These are phyloP conservation scores for Hybos culiciformis DNA, from an alignment of 2,888 invertebrate genomes.

Conservation along the genomic window DNA sequence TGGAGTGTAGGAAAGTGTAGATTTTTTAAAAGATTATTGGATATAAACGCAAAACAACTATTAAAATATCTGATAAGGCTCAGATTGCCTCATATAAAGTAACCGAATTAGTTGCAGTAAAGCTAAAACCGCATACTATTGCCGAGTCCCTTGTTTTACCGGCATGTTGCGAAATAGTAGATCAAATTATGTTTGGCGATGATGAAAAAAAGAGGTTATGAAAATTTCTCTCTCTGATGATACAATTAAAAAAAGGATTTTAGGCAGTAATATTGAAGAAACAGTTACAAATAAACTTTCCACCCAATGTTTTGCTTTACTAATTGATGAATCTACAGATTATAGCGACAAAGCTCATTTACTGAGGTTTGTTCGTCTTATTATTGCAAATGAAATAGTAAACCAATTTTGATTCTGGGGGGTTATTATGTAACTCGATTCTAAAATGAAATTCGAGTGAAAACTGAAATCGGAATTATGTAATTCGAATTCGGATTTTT, in stretches of 20 bases:
- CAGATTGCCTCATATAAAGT: neutral
- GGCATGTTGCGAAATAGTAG: neutral
- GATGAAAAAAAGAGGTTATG: neutral
- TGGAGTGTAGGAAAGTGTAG: too few relatives aligned
- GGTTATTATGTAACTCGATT: too few relatives aligned
- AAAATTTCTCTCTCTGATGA: neutral
- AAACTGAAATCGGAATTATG: too few relatives aligned
- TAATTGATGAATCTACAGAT: neutral
- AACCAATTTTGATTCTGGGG: neutral
- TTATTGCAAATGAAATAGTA: neutral
- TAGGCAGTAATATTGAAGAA: neutral
- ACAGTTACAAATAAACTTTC: neutral
- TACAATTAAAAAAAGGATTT: neutral
- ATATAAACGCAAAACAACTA: neutral
- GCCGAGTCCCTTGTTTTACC: neutral
- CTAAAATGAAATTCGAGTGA: too few relatives aligned
- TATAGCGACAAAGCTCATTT: neutral
- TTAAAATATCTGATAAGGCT: neutral
- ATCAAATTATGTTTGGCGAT: conserved; percentile 1
- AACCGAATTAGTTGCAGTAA: neutral
- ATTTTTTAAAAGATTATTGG: conserved; percentile 1
- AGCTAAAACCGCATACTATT: neutral
- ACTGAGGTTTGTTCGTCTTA: neutral
- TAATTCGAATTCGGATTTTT: too few relatives aligned
- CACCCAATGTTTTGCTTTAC: neutral